Conservation (phyloP, 1,140 invertebrate species). For the Nebria ingens region DNA sequence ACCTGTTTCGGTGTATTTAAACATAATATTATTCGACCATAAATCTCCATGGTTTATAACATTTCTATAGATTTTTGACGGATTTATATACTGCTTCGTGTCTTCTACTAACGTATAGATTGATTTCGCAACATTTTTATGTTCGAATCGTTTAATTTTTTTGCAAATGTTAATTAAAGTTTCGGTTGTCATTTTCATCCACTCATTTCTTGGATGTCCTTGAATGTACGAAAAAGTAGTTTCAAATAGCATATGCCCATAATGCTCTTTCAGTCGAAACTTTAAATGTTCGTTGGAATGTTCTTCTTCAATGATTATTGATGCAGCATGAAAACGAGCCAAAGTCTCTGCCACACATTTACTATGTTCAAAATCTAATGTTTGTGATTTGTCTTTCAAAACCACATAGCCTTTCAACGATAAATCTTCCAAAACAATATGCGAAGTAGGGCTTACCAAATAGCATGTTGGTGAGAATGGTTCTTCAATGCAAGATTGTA, state of each 20-base stretch:
- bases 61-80: constrained; percentile 19
- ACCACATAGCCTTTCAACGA: constrained; percentile 18
- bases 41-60: constrained; percentile 40
- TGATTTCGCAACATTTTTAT: neutral
- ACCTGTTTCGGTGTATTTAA: constrained; percentile 30
- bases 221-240: neutral
- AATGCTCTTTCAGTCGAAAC: neutral
- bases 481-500: constrained; percentile 20
- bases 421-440: constrained; percentile 29
- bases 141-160: neutral
- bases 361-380: constrained; percentile 22
- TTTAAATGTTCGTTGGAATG: constrained; percentile 13
- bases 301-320: constrained; percentile 22
- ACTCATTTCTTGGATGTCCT: neutral
- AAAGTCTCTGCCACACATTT: constrained; percentile 20
- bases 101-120: neutral
- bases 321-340: constrained; percentile 26
- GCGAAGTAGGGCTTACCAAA: constrained; percentile 19
- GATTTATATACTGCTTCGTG: neutral
- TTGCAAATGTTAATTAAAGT: neutral
- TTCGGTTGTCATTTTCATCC: neutral
- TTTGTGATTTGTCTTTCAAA: constrained; percentile 16
- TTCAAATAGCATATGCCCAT: constrained; percentile 10
- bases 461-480: constrained; percentile 24
- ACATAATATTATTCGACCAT: constrained; percentile 41